A percentile compares a stretch with the other conserved stretches of the same genome.
phyloP scores from a whole-genome alignment of 2,888 invertebrate species.

The Epirrita christyi region DNA sequence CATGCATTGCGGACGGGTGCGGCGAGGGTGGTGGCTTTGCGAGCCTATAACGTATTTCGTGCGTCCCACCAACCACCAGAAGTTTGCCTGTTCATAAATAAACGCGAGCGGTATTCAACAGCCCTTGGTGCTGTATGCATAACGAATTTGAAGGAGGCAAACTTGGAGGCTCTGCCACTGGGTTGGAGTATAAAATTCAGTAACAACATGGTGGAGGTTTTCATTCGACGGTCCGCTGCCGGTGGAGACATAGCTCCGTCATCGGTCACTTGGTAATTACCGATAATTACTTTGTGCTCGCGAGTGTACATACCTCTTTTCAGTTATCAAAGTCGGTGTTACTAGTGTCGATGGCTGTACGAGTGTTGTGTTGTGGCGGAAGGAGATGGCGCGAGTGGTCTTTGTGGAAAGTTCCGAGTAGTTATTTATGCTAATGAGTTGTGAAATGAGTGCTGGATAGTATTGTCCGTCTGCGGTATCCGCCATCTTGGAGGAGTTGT shows the following conservation, averaged over 20 bases:
- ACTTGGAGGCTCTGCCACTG: slow-evolving; percentile 84
- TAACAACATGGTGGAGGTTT: slow-evolving; percentile 84
- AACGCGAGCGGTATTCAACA: slow-evolving; percentile 86
- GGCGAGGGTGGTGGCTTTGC: slow-evolving; percentile 57
- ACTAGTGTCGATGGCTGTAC: slow-evolving; percentile 1
- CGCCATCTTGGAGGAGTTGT: slow-evolving; percentile 75
- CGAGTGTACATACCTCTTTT: slow-evolving; percentile 6
- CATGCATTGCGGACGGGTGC: slow-evolving; percentile 69
- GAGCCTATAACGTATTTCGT: slow-evolving; percentile 79
- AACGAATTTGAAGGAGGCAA: slow-evolving; percentile 86
- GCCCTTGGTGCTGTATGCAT: slow-evolving; percentile 86
- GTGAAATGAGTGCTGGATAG: slow-evolving; percentile 50
- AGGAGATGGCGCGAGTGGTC: slow-evolving; percentile 36
- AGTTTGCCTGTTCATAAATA: slow-evolving; percentile 86
- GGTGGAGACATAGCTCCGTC: slow-evolving; percentile 82
- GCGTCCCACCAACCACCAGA: slow-evolving; percentile 83
- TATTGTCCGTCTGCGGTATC: slow-evolving; percentile 58
- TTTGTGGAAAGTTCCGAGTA: slow-evolving; percentile 35
- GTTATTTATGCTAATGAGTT: slow-evolving; percentile 57
- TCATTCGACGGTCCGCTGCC: slow-evolving; percentile 83
- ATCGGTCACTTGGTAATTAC: slow-evolving; percentile 65
- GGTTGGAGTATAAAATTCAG: slow-evolving; percentile 85
- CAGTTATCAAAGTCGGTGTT: not conserved
- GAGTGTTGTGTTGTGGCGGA: slow-evolving; percentile 12
- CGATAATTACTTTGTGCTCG: slow-evolving; percentile 39